Conservation (phyloP, 2,888 invertebrate genomes). For the Tineola bisselliella region DNA sequence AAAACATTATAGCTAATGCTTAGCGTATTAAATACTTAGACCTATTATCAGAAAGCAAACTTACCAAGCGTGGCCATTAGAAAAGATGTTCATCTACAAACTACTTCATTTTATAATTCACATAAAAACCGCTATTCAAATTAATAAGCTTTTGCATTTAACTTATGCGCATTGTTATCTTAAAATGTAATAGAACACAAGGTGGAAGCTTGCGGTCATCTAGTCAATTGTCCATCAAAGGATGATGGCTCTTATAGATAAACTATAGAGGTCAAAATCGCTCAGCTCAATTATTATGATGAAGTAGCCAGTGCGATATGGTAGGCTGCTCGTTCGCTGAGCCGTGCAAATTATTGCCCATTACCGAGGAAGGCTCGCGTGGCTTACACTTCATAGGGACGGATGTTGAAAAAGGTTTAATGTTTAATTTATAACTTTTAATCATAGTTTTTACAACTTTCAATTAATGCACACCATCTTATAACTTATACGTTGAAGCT, state of each 20-base stretch:
- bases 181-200: neutral
- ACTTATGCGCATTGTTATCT: constrained; percentile 1
- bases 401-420: constrained; percentile 4
- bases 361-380: constrained; percentile 25
- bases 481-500: neutral
- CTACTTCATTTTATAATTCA: too few relatives aligned
- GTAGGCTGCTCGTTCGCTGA: constrained; percentile 46
- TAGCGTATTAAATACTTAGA: too few relatives aligned
- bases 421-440: neutral
- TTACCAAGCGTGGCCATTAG: too few relatives aligned
- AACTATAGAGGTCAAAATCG: neutral
- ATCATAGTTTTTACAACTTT: constrained; percentile 2
- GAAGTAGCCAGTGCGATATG: constrained; percentile 45
- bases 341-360: constrained; percentile 46
- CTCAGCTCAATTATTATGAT: constrained; percentile 1
- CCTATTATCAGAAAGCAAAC: too few relatives aligned
- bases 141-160: neutral
- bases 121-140: neutral
- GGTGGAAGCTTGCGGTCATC: neutral
- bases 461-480: neutral
- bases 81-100: too few relatives aligned
- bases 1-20: too few relatives aligned
- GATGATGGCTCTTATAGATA: neutral
- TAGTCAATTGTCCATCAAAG: neutral
- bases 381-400: constrained; percentile 26